phyloP scores from a whole-genome alignment of 2,113 vertebrate species.

The Cacatua alba region DNA sequence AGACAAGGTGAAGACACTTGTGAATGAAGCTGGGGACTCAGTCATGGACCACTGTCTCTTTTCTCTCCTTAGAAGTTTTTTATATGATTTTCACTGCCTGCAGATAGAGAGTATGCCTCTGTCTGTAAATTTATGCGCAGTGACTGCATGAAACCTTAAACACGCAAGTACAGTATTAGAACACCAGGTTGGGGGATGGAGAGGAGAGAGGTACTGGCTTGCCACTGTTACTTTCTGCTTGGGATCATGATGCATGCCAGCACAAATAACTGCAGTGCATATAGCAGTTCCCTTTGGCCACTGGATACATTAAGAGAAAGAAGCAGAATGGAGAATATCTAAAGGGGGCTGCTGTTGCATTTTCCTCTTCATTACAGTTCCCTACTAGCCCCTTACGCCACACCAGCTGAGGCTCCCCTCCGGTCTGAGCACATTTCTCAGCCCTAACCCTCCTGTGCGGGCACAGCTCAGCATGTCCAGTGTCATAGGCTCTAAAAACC shows the following conservation, averaged over 20 bases:
- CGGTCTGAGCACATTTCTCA: not conserved
- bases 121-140: not conserved
- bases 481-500: not conserved
- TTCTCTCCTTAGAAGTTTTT: not conserved
- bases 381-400: not conserved
- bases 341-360: not conserved
- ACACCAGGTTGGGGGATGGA: not conserved
- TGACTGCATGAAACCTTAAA: not conserved
- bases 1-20: not conserved
- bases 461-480: not conserved
- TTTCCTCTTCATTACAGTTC: not conserved
- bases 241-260: accelerated
- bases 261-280: not conserved
- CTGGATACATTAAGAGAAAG: not conserved
- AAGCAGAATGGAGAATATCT: not conserved
- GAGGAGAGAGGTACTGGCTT: not conserved
- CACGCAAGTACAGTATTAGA: not conserved
- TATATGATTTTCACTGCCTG: not conserved
- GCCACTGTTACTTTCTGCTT: not conserved
- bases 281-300: not conserved
- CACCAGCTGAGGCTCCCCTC: not conserved
- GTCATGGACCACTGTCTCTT: not conserved
- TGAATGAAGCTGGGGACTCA: not conserved
- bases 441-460: accelerated
- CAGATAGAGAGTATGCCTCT: not conserved